Conservation (phyloP, 2,113 vertebrate genomes). For the Xerus inauris region DNA sequence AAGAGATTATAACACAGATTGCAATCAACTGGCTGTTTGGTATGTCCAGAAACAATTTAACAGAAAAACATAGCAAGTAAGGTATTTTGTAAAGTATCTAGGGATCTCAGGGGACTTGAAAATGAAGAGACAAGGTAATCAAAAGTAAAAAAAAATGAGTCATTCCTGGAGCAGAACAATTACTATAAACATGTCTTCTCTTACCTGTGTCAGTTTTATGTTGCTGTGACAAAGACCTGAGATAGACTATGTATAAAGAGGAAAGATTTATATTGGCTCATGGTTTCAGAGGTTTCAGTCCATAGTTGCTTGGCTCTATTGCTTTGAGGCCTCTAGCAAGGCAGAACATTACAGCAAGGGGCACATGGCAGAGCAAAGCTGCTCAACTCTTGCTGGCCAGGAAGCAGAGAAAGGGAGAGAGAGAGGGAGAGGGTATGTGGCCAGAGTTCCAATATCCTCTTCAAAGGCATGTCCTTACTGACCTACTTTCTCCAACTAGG, state of each 20-base stretch:
- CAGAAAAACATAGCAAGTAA: background rate
- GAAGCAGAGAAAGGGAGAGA: background rate
- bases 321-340: background rate
- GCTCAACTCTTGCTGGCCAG: background rate
- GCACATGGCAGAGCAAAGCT: background rate
- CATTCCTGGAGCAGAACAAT: slow-evolving; percentile 25
- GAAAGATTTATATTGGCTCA: background rate
- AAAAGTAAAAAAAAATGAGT: background rate
- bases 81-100: background rate
- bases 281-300: background rate
- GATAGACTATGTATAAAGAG: background rate
- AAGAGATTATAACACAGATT: background rate
- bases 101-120: background rate
- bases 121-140: slow-evolving; percentile 1
- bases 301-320: background rate
- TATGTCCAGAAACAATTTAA: background rate
- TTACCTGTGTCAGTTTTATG: background rate
- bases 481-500: background rate
- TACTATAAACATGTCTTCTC: slow-evolving; percentile 1
- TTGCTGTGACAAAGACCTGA: background rate
- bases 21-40: background rate
- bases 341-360: background rate
- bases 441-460: background rate
- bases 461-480: background rate
- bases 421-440: too few relatives aligned